phyloP scores from a whole-genome alignment of 1,140 invertebrate species.

The Pygmarrhopalites habei region DNA sequence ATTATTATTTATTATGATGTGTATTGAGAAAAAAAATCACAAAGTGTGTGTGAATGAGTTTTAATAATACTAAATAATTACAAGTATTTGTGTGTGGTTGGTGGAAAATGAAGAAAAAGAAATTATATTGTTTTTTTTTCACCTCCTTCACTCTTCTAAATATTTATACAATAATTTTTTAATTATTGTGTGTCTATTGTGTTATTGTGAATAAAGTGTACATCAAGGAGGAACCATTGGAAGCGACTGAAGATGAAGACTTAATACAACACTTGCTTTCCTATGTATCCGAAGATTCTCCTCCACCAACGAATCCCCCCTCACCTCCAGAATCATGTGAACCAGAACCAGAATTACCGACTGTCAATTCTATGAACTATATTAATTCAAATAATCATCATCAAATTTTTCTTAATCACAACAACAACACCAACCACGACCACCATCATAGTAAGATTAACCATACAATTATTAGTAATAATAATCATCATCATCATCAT shows the following conservation, averaged over 20 bases:
- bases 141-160: too few species aligned
- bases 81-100: too few species aligned
- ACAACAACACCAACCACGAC: background rate
- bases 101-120: too few species aligned
- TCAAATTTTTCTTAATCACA: background rate
- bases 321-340: constrained; percentile 25
- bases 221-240: too few species aligned
- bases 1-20: too few species aligned
- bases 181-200: background rate
- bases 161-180: background rate
- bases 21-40: too few species aligned
- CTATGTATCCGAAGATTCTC: constrained; percentile 21
- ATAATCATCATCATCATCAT: too few species aligned
- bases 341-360: constrained; percentile 14
- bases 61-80: too few species aligned
- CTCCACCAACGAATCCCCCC: constrained; percentile 36
- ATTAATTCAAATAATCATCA: background rate
- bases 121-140: too few species aligned
- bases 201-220: background rate
- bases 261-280: constrained; percentile 4
- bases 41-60: too few species aligned
- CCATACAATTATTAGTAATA: too few species aligned
- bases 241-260: constrained; percentile 16
- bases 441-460: background rate
- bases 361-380: background rate